These are phyloP conservation scores for Neodiprion fabricii DNA, from an alignment of 1,140 invertebrate genomes.

Conservation along the genomic window DNA sequence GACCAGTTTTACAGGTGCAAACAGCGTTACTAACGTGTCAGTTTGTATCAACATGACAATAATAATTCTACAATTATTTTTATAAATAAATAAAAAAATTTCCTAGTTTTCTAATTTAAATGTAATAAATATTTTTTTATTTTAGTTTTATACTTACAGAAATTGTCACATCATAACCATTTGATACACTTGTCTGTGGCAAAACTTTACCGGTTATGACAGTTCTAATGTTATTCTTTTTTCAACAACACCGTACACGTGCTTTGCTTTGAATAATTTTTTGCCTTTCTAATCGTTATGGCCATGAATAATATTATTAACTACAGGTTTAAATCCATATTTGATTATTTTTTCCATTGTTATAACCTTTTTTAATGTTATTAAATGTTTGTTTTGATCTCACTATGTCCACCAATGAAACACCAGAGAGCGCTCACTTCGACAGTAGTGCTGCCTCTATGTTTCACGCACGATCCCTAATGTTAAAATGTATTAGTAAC, in stretches of 20 bases:
- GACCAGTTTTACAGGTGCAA: slow-evolving; percentile 5
- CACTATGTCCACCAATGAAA: not conserved
- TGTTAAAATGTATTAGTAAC: not conserved
- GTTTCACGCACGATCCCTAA: not conserved
- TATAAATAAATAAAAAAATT: not conserved
- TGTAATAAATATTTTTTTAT: too few relatives aligned
- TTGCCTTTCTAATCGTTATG: slow-evolving; percentile 18
- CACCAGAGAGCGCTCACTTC: too few relatives aligned
- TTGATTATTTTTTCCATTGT: not conserved
- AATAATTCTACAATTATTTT: not conserved
- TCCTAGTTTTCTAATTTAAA: too few relatives aligned
- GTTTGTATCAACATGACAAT: slow-evolving; percentile 24
- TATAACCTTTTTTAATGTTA: not conserved
- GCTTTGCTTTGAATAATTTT: slow-evolving; percentile 21
- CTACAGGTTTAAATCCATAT: slow-evolving; percentile 17
- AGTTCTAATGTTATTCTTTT: not conserved
- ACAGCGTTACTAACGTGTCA: slow-evolving; percentile 15
- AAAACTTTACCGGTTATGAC: slow-evolving; percentile 20
- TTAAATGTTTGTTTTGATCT: not conserved
- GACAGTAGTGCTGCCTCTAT: not conserved
- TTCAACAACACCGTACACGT: slow-evolving; percentile 20
- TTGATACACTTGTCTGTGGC: slow-evolving; percentile 23
- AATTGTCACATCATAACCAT: slow-evolving; percentile 24
- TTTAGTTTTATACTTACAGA: slow-evolving; percentile 2
- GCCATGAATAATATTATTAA: slow-evolving; percentile 8